Evolutionary conservation across 2,113 vertebrate species (phyloP).

Genomic region (Heterochromis multidens): DNA sequence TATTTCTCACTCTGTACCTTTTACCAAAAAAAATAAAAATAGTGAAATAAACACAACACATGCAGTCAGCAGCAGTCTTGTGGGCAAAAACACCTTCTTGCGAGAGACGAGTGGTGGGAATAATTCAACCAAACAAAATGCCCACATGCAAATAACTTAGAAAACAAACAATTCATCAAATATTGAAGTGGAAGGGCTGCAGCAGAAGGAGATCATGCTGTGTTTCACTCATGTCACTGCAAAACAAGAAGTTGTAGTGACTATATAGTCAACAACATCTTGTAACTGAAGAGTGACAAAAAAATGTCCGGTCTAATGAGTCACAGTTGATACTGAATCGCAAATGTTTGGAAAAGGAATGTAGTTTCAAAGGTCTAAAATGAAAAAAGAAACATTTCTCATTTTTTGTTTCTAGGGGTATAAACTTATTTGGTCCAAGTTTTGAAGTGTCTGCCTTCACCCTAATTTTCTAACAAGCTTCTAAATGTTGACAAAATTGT

Average conservation of each 20-base stretch:
- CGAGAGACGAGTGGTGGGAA: neutral
- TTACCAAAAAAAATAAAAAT: neutral
- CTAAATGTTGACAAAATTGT: neutral
- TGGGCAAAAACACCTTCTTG: slow-evolving; percentile 8
- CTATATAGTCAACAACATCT: neutral
- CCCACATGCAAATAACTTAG: slow-evolving; percentile 15
- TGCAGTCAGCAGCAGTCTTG: neutral
- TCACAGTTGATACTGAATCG: neutral
- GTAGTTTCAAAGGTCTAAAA: neutral
- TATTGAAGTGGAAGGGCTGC: neutral
- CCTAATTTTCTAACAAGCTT: neutral
- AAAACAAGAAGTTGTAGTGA: neutral
- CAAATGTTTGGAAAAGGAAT: neutral
- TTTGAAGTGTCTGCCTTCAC: neutral
- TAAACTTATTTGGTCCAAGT: neutral
- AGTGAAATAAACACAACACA: neutral
- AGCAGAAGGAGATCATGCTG: neutral
- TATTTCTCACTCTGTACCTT: neutral
- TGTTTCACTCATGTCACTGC: neutral
- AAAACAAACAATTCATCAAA: slow-evolving; percentile 11
- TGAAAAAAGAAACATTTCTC: neutral
- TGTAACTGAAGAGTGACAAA: neutral
- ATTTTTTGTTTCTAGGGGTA: neutral
- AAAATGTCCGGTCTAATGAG: neutral
- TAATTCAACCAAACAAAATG: slow-evolving; percentile 7